Base-by-base conservation (phyloP, 2,113 vertebrate genomes). In the Ursus arctos region DNA sequence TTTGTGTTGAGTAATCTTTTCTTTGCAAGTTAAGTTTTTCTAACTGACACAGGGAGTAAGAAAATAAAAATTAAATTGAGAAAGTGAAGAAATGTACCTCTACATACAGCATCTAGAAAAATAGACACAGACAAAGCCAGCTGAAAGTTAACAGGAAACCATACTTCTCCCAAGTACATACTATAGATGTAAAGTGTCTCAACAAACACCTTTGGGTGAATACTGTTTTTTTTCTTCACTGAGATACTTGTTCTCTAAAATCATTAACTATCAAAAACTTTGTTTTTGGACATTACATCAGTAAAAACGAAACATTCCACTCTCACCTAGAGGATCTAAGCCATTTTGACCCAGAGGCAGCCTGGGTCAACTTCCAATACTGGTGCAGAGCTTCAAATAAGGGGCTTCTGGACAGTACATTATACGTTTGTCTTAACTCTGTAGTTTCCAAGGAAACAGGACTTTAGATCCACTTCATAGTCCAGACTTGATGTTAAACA, bases 391-490 rank as follows among this genome's bases (percentile, higher is more conserved):
- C 74, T 90, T 90, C 80, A 87, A 80, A 74, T 36, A 77, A 22
- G 67, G 43, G 51, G 36, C 71, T 92, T 83, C 80, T 63, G n/a
- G 93, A 96, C 31, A 57, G 19, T 59, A 24, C 63, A 65, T 36
- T 89, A 21, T 63, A 51, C 5, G 28, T 67, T 40, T 86, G 72
- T 86, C 89, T 79, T 61, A 88, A 81, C 83, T 63, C n/a, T 47
- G 77, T 51, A 65, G 84, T 97, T 97, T 94, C 94, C 95, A 95
- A 79, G 95, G 92, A 97, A 97, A 97, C 65, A 47, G 47, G 72
- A 88, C 63, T 40, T 92, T n/a, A 59, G 86, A 76, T 92, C 18
- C 63, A 69, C 94, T 92, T 85, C 89, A 94, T 24, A 87, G 83
- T 69, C 69, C 31, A 92, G 79, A 76, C 57, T 91, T 67, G 28